These are phyloP conservation scores for Champsocephalus gunnari DNA, from an alignment of 2,797 vertebrate species.

Conservation along the genomic window DNA sequence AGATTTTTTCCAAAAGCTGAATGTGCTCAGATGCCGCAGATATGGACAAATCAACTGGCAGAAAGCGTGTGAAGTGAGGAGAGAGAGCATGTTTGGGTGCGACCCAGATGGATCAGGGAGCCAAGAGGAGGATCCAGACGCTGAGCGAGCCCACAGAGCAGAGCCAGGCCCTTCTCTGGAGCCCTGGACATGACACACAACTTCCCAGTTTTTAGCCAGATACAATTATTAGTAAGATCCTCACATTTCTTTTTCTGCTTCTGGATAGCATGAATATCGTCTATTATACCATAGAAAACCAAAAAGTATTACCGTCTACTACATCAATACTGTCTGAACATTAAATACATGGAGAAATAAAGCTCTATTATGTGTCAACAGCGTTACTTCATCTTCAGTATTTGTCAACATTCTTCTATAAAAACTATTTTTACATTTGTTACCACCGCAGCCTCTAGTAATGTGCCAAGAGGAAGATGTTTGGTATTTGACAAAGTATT, in stretches of 20 bases:
- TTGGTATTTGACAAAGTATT: background rate
- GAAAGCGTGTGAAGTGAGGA: conserved; percentile 70
- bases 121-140: conserved; percentile 69
- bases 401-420: background rate
- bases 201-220: conserved; percentile 25
- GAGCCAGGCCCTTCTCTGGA: conserved; percentile 41
- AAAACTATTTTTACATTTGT: background rate
- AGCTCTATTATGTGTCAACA: background rate
- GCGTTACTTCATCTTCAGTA: background rate
- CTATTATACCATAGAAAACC: background rate
- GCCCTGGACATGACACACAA: conserved; percentile 36
- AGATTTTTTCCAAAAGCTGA: conserved; percentile 65
- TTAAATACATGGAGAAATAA: too few relatives aligned
- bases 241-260: background rate
- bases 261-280: background rate
- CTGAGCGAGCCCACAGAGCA: conserved; percentile 50
- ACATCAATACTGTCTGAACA: too few relatives aligned
- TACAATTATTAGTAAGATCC: background rate
- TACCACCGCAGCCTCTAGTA: background rate
- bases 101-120: conserved; percentile 64
- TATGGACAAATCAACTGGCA: conserved; percentile 79
- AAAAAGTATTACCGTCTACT: too few relatives aligned
- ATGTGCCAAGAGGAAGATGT: background rate
- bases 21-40: conserved; percentile 68
- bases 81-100: conserved; percentile 73